Evolutionary conservation across 2,888 invertebrate species (phyloP).

Genomic region (Deilephila elpenor): DNA sequence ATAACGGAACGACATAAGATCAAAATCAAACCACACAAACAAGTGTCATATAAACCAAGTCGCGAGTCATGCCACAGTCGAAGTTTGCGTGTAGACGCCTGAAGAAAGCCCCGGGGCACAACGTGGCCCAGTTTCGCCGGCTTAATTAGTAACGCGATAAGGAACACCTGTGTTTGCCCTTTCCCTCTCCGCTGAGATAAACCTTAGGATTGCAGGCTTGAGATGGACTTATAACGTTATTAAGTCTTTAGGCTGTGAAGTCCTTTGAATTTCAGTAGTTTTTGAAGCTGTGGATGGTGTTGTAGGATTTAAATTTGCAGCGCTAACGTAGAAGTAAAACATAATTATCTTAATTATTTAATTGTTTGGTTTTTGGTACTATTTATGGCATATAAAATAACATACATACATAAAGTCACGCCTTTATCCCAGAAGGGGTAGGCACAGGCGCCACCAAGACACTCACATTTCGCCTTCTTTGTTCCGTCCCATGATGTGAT

Average conservation of each 20-base stretch:
- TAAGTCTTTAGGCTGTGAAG: background rate
- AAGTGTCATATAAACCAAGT: background rate
- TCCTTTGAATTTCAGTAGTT: background rate
- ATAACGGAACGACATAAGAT: no score
- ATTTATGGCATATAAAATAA: no score
- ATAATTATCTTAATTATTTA: no score
- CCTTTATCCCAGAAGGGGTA: no score
- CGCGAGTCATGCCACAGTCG: background rate
- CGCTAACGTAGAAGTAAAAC: no score
- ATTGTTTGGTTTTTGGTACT: no score
- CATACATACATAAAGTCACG: no score
- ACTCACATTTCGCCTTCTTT: no score
- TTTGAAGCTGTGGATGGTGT: background rate
- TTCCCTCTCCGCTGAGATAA: conserved; percentile 49
- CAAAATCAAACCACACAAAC: no score
- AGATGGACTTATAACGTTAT: conserved; percentile 15
- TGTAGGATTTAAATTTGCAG: no score
- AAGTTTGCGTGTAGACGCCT: conserved; percentile 10
- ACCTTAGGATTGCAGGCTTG: conserved; percentile 40
- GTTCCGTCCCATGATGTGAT: no score
- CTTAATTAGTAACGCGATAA: conserved; percentile 59
- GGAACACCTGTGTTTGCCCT: conserved; percentile 59
- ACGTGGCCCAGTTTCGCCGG: conserved; percentile 44
- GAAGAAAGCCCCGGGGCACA: conserved; percentile 36
- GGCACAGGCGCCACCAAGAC: no score